A percentile compares a stretch with the other conserved stretches of the same genome.
phyloP scores from a whole-genome alignment of 2,797 vertebrate species.

The Babyrousa celebensis region DNA sequence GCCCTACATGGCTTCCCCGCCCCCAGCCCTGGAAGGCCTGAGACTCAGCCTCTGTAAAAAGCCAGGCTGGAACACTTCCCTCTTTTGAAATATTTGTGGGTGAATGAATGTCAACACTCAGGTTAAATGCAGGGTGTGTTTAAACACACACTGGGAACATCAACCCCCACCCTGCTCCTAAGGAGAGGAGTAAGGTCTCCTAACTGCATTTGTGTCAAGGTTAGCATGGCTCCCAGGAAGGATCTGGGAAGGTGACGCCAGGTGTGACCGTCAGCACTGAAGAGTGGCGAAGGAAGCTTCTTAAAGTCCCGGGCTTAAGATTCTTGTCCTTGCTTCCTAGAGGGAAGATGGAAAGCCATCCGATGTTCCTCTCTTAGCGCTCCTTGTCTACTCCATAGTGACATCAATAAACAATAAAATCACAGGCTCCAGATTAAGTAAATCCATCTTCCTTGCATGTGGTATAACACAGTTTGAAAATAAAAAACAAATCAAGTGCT shows the following conservation, averaged over 20 bases:
- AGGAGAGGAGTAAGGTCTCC: not conserved
- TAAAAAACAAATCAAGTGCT: slow-evolving; percentile 84
- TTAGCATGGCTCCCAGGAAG: not conserved
- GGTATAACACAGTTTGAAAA: slow-evolving; percentile 78
- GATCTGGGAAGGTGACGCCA: not conserved
- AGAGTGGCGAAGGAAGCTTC: not conserved
- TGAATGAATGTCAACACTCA: slow-evolving; percentile 11
- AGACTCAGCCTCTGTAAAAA: slow-evolving; percentile 37
- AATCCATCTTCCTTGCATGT: slow-evolving; percentile 79
- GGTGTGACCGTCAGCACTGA: not conserved
- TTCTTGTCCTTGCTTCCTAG: not conserved
- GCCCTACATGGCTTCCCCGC: not conserved
- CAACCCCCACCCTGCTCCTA: not conserved
- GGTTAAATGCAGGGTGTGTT: slow-evolving; percentile 31
- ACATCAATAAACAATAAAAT: slow-evolving; percentile 69
- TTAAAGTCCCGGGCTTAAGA: not conserved
- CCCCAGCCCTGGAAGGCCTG: not conserved
- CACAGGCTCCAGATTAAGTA: not conserved
- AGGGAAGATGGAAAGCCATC: not conserved
- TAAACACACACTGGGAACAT: not conserved
- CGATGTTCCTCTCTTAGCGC: not conserved
- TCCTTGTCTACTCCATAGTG: not conserved
- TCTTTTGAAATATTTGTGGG: slow-evolving; percentile 25
- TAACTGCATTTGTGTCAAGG: not conserved
- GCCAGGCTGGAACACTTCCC: not conserved